Evolutionary conservation across 2,888 invertebrate species (phyloP), one percentile per base, ranked within the genome.

Genomic region (Cosmia pyralina): DNA sequence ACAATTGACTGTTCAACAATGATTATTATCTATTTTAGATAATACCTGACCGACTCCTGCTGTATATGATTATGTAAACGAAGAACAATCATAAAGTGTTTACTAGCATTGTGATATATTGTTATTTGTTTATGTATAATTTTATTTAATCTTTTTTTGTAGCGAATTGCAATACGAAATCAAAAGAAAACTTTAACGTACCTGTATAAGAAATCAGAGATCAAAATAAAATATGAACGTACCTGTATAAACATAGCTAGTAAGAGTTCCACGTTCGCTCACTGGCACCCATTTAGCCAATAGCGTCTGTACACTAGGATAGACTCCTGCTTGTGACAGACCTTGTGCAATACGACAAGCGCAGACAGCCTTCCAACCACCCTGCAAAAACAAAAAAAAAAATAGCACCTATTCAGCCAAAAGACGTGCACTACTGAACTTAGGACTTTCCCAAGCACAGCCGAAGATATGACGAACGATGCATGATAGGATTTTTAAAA

Each of bases 221-320:
- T 34, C 11, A 4, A 46, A 22, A 52, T 1, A 44, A 38, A 52
- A 34, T 17, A 8, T 50, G 34, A n/a, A 55, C 19, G 28, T 82
- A 94, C 95, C 95, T 81, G 94, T 96, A 79, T 96, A 97, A 0
- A 96, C 93, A 50, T 93, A 94, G 72, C 97, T 94, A 79, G 95
- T 93, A 19, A 97, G 89, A 70, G 96, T 94, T 0, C 96, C 97
- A 28, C 97, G 94, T 89, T 98, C 98, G 0, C 95, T 95, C 0
- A 93, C 88, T 0, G 97, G 97, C 0, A 96, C 97, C 98, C 98
- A 98, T 88, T 97, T 97, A 0, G 98, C 97, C 66, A 98, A 88
- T 8, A 98, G 89, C 0, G 97, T 97, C 79, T 98, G 98, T 0
- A 97, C 90, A 38, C 97, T 96, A 0, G 98, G 98, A 87, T 97